Evolutionary conservation across 1,140 invertebrate genomes (phyloP).

Genomic region (Myzus persicae): DNA sequence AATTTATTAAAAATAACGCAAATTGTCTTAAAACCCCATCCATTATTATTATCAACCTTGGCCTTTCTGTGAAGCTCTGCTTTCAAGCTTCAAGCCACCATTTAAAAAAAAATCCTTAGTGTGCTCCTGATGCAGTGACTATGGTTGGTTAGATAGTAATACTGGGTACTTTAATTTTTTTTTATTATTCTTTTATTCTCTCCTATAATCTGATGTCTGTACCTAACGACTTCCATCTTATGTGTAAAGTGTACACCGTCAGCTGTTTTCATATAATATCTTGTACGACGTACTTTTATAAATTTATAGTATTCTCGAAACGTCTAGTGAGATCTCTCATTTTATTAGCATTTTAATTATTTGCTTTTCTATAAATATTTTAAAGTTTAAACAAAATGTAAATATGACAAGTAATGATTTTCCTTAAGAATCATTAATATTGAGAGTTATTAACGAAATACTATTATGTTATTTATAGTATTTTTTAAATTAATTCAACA

Average conservation of each 20-base stretch:
- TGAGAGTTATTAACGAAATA: background rate
- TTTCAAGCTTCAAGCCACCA: background rate
- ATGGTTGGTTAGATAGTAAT: conserved; percentile 11
- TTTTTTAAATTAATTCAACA: too few species aligned
- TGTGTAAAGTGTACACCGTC: conserved; percentile 3
- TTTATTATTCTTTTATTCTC: conserved; percentile 7
- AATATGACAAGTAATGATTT: background rate
- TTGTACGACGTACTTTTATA: background rate
- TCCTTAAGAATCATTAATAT: background rate
- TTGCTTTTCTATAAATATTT: background rate
- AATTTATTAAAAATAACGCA: background rate
- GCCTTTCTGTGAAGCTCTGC: background rate
- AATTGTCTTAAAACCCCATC: background rate
- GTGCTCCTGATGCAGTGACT: background rate
- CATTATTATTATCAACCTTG: too few species aligned
- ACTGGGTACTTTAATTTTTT: conserved; percentile 14
- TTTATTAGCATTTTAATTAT: background rate
- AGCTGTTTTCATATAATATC: conserved; percentile 18
- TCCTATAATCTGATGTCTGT: background rate
- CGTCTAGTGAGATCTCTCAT: background rate
- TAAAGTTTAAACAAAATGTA: background rate
- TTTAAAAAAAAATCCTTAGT: background rate
- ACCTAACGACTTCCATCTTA: background rate
- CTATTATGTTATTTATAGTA: background rate
- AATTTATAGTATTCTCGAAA: background rate